phyloP scores from a whole-genome alignment of 2,888 invertebrate species.

The Philaethria dido region DNA sequence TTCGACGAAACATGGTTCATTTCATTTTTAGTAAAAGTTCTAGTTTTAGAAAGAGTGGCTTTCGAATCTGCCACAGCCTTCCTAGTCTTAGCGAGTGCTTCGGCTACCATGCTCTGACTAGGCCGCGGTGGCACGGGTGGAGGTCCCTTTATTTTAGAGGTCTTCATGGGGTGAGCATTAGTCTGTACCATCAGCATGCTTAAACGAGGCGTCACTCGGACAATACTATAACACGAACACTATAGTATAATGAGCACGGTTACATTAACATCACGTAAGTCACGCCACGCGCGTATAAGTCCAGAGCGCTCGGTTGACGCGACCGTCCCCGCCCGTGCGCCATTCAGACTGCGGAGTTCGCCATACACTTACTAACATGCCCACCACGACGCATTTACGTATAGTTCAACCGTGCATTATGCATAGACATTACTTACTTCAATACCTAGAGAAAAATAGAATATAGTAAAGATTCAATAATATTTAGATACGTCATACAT shows the following conservation, averaged over 20 bases:
- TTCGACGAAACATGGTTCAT: constrained; percentile 59
- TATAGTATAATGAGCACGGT: constrained; percentile 81
- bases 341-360: constrained; percentile 60
- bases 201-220: constrained; percentile 72
- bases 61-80: constrained; percentile 80
- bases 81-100: constrained; percentile 87
- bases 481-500: too few relatives aligned
- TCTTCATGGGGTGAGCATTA: constrained; percentile 83
- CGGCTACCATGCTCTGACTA: constrained; percentile 88
- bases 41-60: constrained; percentile 71
- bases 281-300: constrained; percentile 63
- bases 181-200: constrained; percentile 83
- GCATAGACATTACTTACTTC: neutral
- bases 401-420: neutral
- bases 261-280: constrained; percentile 62
- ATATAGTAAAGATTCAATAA: too few relatives aligned
- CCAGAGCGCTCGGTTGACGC: constrained; percentile 56
- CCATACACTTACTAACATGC: constrained; percentile 39
- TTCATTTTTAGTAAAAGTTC: constrained; percentile 67
- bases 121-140: constrained; percentile 93
- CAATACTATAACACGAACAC: constrained; percentile 75
- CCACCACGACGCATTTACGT: constrained; percentile 41
- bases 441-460: neutral
- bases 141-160: constrained; percentile 83
- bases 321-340: constrained; percentile 67